phyloP scores from a whole-genome alignment of 2,113 vertebrate genomes.

The Puma concolor region DNA sequence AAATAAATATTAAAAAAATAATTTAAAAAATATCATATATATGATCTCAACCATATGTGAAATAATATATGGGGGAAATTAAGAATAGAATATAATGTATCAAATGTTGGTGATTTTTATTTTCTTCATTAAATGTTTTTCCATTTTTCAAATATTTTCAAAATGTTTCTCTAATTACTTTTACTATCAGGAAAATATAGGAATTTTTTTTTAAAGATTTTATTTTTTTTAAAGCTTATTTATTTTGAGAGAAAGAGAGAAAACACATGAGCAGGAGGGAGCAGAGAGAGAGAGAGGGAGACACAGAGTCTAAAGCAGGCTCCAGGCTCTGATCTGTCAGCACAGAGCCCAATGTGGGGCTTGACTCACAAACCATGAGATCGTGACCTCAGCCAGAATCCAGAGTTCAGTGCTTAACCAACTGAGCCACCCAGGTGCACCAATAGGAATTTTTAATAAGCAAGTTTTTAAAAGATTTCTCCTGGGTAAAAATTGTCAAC shows the following conservation, averaged over 20 bases:
- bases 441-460: slow-evolving; percentile 23
- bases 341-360: too few relatives aligned
- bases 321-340: too few relatives aligned
- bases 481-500: slow-evolving; percentile 9
- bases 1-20: not conserved
- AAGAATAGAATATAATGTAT: not conserved
- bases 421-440: too few relatives aligned
- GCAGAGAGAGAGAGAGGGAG: too few relatives aligned
- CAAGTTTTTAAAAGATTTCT: slow-evolving; percentile 21
- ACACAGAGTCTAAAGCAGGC: too few relatives aligned
- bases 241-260: too few relatives aligned
- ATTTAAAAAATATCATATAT: not conserved
- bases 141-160: not conserved
- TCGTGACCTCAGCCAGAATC: too few relatives aligned
- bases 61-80: not conserved
- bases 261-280: too few relatives aligned
- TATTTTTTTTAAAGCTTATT: too few relatives aligned
- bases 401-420: too few relatives aligned
- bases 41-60: not conserved
- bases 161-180: not conserved
- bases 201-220: too few relatives aligned
- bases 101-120: not conserved
- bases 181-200: not conserved
- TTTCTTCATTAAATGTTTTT: slow-evolving; percentile 13
- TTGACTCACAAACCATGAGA: too few relatives aligned